Percentiles rank a stretch among this genome's conserved stretches.
phyloP scores from a whole-genome alignment of 1,140 invertebrate species.

The Sarcophaga peregrina region DNA sequence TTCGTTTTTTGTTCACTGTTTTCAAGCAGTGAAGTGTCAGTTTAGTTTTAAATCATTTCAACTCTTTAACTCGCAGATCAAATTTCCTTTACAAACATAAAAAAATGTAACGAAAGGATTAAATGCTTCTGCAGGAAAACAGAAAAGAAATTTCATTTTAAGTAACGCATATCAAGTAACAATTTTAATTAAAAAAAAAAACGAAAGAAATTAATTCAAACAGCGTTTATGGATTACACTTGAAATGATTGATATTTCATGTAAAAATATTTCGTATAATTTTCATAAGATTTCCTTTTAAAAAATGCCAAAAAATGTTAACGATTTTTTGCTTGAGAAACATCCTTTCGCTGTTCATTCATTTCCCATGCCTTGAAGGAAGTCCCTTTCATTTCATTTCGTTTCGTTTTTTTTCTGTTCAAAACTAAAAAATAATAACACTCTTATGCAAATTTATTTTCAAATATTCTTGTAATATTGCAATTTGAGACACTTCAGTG shows the following conservation, averaged over 20 bases:
- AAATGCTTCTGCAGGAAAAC: neutral
- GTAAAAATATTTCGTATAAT: neutral
- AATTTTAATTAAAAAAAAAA: neutral
- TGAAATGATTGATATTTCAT: neutral
- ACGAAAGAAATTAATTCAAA: neutral
- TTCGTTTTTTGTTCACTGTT: neutral
- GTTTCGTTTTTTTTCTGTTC: neutral
- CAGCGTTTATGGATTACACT: neutral
- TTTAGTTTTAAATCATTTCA: conserved; percentile 23
- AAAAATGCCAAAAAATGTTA: too few species aligned
- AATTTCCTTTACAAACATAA: neutral
- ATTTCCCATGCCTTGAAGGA: neutral
- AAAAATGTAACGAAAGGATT: conserved; percentile 16
- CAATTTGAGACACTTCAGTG: conserved; percentile 65
- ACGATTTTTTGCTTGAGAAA: too few species aligned
- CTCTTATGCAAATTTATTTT: neutral
- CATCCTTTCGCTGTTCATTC: neutral
- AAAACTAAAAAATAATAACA: neutral
- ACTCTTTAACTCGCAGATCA: neutral
- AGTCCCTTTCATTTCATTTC: neutral
- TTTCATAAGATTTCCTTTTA: neutral
- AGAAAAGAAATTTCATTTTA: neutral
- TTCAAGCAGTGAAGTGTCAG: conserved; percentile 13
- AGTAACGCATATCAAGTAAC: conserved; percentile 16
- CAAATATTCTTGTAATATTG: conserved; percentile 45